Evolutionary conservation across 2,797 vertebrate species (phyloP), one percentile per base, ranked within the genome.

Genomic region (Mus minutoides): DNA sequence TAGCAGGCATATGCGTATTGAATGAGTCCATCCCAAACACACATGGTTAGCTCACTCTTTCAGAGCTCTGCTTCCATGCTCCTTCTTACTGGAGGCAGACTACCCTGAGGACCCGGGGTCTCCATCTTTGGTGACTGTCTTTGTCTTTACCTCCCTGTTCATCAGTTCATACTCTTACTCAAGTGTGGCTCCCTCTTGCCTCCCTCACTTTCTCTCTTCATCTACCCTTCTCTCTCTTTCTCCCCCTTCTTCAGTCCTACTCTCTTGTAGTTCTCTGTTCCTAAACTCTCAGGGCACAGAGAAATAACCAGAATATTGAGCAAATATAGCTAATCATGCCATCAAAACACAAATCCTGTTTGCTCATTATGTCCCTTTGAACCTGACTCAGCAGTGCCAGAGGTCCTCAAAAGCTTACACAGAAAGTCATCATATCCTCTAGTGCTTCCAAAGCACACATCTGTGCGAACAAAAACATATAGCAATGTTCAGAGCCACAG

Each of bases 291-390:
- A 71, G 58, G 37, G 40, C 71, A 54, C 19, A 75, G 3, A 75
- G 3, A 24, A 69, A 69, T 49, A 83, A 58, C 79, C 49, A 49
- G 22, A 49, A 86, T 60, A 31, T 62, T 69, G 60, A 94, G 84
- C 34, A 94, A 91, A 84, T 19, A 64, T 17, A 90, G 26, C 17
- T 62, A 43, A 29, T 89, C 73, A 91, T 26, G 79, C 67, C 60
- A 91, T 54, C 46, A 82, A 92, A 94, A 89, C 22, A 56, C 7
- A 24, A 52, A 90, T 90, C 60, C 4, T 37, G 62, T 90, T 97
- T 88, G 14, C 31, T 71, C 54, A 14, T 34, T 14, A 46, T n/a
- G 21, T 29, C 56, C 54, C 34, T 91, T 56, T 52, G 46, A 71
- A 88, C 87, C 31, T 80, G 67, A 86, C 60, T 92, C 71, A 26